Evolutionary conservation across 2,888 invertebrate species (phyloP).

Genomic region (Hypselothyrea guttata): DNA sequence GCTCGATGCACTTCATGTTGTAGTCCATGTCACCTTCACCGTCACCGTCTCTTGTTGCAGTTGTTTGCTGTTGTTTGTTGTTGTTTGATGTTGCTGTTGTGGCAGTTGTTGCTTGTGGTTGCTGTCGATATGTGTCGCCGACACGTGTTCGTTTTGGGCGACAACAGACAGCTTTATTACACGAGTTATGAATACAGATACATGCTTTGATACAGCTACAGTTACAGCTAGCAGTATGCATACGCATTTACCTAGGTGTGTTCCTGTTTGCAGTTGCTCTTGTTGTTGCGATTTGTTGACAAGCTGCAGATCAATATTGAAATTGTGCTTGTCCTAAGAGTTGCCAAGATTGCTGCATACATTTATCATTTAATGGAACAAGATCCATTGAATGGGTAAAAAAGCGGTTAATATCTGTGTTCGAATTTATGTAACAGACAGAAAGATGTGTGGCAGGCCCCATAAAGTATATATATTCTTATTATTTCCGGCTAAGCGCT

Average conservation of each 20-base stretch:
- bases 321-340: slow-evolving; percentile 36
- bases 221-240: slow-evolving; percentile 1
- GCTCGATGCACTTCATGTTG: slow-evolving; percentile 2
- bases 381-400: too few relatives aligned
- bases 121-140: slow-evolving; percentile 67
- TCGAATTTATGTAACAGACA: too few relatives aligned
- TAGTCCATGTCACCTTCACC: not conserved
- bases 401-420: too few relatives aligned
- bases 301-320: slow-evolving; percentile 43
- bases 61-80: not conserved
- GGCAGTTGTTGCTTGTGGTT: slow-evolving; percentile 22
- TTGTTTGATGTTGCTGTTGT: slow-evolving; percentile 19
- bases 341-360: too few relatives aligned
- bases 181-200: slow-evolving; percentile 53
- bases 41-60: not conserved
- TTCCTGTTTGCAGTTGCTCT: slow-evolving; percentile 14
- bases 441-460: too few relatives aligned
- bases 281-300: slow-evolving; percentile 17
- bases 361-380: too few relatives aligned
- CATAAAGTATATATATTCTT: too few relatives aligned
- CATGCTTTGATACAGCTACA: slow-evolving; percentile 12
- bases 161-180: slow-evolving; percentile 61
- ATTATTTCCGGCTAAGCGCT: too few relatives aligned
- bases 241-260: slow-evolving; percentile 8
- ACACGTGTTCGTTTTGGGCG: slow-evolving; percentile 64